Evolutionary conservation across 2,113 vertebrate species (phyloP), one percentile per base, ranked within the genome.

Genomic region (Myxocyprinus asiaticus): DNA sequence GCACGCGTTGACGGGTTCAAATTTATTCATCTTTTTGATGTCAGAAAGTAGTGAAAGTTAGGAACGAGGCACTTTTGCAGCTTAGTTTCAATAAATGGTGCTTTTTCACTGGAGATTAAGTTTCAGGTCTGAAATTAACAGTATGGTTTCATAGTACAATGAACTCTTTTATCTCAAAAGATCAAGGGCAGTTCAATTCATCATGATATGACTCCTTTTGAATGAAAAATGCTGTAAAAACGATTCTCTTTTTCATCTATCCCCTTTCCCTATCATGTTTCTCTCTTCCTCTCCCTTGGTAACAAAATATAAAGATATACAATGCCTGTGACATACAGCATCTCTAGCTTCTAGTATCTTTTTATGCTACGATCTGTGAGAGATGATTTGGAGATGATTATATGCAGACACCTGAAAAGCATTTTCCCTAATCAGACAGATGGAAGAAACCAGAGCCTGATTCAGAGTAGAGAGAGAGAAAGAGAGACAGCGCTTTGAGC

Each of bases 321-420:
- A 63, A 56, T 42, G n/a, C 17, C 6, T 10, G 76, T 45, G 11
- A 79, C 47, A 59, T 68, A 51, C 33, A 33, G 22, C 22, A 33
- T 33, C 10, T 47, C 74, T 63, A 17, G 63, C 56, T 74, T 78
- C 53, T 61, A 58, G 76, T 74, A 53, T 12, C 64, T 15, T 82
- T 77, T 48, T 56, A 12, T 44, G 15, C 67, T 78, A 58, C 14
- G 47, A 17, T 55, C 15, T 65, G 58, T 78, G 53, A 71, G 72
- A 62, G 44, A 5, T n/a, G 14, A 56, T n/a, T 10, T 59, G 67
- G 72, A 76, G 42, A 50, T 66, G 11, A 58, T 66, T 73, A 59
- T 48, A n/a, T 66, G 11, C 61, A 66, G 50, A 80, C 50, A 47
- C 62, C 61, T 55, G 51, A 77, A 33, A 64, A 81, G 51, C 73